Evolutionary conservation across 2,113 vertebrate genomes (phyloP).

Genomic region (Megaceryle maxima): DNA sequence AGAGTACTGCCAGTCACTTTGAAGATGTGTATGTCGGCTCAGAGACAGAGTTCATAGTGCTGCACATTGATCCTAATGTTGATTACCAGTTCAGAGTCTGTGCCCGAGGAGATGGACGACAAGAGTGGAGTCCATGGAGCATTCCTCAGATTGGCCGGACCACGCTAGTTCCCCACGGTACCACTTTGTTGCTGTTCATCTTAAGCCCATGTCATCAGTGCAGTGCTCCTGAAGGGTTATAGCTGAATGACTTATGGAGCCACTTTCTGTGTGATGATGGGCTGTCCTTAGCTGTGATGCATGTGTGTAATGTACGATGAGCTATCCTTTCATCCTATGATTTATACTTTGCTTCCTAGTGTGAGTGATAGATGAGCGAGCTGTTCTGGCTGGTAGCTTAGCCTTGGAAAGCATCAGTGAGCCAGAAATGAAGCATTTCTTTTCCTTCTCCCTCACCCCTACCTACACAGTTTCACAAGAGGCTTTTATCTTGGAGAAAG

Average conservation of each 20-base stretch:
- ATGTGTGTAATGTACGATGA: not conserved
- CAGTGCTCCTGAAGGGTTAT: not conserved
- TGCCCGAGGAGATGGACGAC: constrained; percentile 90
- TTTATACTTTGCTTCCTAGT: not conserved
- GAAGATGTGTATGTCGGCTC: constrained; percentile 90
- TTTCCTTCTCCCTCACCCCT: not conserved
- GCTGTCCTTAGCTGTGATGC: not conserved
- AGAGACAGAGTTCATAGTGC: constrained; percentile 88
- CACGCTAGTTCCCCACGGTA: constrained; percentile 90
- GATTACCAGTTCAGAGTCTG: constrained; percentile 94
- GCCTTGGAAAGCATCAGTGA: not conserved
- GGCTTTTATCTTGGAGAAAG: not conserved
- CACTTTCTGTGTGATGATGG: not conserved
- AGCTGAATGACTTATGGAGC: not conserved
- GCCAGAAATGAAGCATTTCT: not conserved
- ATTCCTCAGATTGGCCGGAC: constrained; percentile 86
- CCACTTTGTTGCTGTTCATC: not conserved
- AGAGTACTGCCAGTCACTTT: constrained; percentile 80
- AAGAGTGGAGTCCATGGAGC: constrained; percentile 98
- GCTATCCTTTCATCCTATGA: accelerated
- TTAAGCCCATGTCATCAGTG: not conserved
- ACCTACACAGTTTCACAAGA: not conserved
- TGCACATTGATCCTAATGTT: constrained; percentile 88
- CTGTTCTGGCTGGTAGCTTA: not conserved
- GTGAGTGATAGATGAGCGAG: not conserved